Evolutionary conservation across 2,797 vertebrate species (phyloP), one percentile per base, ranked within the genome.

Genomic region (Agapornis canus): DNA sequence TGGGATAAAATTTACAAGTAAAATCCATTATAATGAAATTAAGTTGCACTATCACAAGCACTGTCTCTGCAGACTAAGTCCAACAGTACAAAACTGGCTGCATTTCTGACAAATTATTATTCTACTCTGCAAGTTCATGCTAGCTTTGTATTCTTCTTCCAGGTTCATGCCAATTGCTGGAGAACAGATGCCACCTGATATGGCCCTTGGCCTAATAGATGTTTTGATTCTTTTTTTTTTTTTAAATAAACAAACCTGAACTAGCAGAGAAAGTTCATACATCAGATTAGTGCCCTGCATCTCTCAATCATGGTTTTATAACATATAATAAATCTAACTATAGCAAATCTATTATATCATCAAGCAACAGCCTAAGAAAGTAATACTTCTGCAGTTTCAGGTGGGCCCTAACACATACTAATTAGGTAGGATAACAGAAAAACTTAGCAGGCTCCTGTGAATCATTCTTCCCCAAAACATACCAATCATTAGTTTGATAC

Each of bases 71-170:
- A 80, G 43, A 48, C 21, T 68, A 8, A 39, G 43, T 48, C 75
- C 69, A 56, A 8, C 1, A 0, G 26, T 27, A 70, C 52, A 52
- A 82, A 88, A 15, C 49, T 32, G 49, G 54, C 2, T 35, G 64
- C 25, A 4, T n/a, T 90, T 83, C 94, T 83, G 65, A 81, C 79
- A 94, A 75, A 81, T 65, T 49, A 71, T 71, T 57, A 47, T 59
- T 78, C 72, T 60, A 31, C 52, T 35, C 52, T 31, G 37, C 42
- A 2, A 39, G 68, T 71, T 87, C 60, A 78, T 4, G 19, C 45
- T 39, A 80, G 48, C 72, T 83, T 81, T 69, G 69, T 81, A 45
- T 52, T 81, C 52, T 65, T 76, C 25, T 25, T 22, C 65, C 89
- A 91, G 76, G 35, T 52, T 90, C 45, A 13, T 43, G 87, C 85